phyloP scores from a whole-genome alignment of 1,140 invertebrate genomes.

The Rhopalosiphum maidis region DNA sequence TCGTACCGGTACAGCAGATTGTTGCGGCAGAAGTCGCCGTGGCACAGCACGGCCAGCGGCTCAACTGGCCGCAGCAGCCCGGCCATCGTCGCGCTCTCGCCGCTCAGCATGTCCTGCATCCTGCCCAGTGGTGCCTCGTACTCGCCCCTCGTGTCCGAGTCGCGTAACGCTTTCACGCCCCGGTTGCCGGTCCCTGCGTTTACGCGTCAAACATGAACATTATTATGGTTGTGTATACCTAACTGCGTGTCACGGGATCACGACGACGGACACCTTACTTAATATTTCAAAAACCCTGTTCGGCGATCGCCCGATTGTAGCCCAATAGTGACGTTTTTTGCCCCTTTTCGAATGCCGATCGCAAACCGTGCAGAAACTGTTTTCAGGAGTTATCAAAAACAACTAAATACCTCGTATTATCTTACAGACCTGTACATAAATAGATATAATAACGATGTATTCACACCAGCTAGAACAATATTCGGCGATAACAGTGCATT shows the following conservation, averaged over 20 bases:
- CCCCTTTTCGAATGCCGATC: not conserved
- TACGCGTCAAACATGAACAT: not conserved
- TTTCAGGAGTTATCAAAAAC: too few relatives aligned
- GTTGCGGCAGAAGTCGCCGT: constrained; percentile 69
- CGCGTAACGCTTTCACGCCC: not conserved
- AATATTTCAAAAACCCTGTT: too few relatives aligned
- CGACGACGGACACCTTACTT: not conserved
- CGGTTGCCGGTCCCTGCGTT: constrained; percentile 17
- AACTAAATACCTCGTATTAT: too few relatives aligned
- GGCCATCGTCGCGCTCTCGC: constrained; percentile 12
- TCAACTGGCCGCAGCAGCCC: constrained; percentile 59
- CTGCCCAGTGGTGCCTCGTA: not conserved
- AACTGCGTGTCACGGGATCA: not conserved
- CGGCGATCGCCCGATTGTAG: not conserved
- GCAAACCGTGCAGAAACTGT: too few relatives aligned
- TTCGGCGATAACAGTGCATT: too few relatives aligned
- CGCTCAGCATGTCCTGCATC: not conserved
- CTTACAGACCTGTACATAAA: too few relatives aligned
- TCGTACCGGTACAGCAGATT: constrained; percentile 66
- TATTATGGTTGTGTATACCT: not conserved
- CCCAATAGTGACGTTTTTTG: not conserved
- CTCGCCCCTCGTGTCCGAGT: not conserved
- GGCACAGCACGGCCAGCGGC: constrained; percentile 64
- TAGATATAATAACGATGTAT: too few relatives aligned
- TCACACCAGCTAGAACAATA: too few relatives aligned